A percentile compares a stretch with the other conserved stretches of the same genome.
Conservation (phyloP, 2,888 invertebrate genomes). For the Adelognathus sp. region DNA sequence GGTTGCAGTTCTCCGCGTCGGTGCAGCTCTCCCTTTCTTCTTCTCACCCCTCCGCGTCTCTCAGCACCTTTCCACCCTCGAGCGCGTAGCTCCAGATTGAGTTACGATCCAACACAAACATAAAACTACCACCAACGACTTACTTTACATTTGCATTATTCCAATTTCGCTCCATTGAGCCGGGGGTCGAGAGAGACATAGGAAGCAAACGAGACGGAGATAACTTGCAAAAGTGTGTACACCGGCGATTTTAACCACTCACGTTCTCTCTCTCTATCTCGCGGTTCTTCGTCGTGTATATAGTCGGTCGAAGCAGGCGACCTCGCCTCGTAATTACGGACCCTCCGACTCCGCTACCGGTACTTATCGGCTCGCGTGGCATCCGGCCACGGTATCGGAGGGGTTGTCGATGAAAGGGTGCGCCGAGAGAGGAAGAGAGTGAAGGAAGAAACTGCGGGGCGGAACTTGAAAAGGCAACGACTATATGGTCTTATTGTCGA, state of each 20-base stretch:
- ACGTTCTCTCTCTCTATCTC: no score
- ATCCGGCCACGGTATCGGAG: slow-evolving; percentile 42
- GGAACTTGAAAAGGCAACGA: slow-evolving; percentile 7
- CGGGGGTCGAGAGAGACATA: slow-evolving; percentile 32
- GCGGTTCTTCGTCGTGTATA: no score
- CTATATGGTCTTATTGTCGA: slow-evolving; percentile 54
- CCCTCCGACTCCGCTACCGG: background rate
- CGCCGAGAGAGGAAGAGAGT: slow-evolving; percentile 12
- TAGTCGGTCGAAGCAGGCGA: no score
- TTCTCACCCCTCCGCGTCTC: background rate
- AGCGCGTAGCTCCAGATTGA: slow-evolving; percentile 65
- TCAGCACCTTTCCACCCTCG: slow-evolving; percentile 17
- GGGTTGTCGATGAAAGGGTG: slow-evolving; percentile 46
- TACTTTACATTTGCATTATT: slow-evolving; percentile 75
- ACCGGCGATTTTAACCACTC: background rate
- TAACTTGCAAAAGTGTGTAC: no score
- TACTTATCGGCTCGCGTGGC: slow-evolving; percentile 14
- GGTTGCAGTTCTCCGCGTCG: slow-evolving; percentile 25
- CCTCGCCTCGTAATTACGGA: slow-evolving; percentile 20
- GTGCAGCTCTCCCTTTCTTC: background rate
- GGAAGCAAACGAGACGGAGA: background rate
- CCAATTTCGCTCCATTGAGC: slow-evolving; percentile 68
- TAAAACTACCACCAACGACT: slow-evolving; percentile 68
- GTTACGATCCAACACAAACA: slow-evolving; percentile 73
- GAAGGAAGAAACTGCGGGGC: slow-evolving; percentile 31